Conservation (phyloP, 2,113 vertebrate species). For the Glaucomys volans region DNA sequence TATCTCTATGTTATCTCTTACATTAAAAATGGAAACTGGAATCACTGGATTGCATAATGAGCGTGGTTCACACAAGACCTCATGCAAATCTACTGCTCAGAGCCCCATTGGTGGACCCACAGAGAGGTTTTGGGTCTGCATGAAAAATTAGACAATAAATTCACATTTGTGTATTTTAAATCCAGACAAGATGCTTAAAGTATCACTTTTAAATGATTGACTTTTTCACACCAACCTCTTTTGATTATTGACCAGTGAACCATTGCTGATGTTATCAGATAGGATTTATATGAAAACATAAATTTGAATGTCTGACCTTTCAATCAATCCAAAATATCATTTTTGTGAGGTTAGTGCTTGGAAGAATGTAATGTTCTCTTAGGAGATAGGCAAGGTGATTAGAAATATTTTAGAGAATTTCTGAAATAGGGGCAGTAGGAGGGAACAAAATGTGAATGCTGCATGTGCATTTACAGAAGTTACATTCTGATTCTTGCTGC, state of each 20-base stretch:
- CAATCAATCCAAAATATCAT: background rate
- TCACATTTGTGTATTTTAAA: background rate
- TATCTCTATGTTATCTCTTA: background rate
- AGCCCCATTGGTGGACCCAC: background rate
- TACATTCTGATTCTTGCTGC: background rate
- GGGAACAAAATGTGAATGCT: background rate
- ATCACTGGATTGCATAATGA: background rate
- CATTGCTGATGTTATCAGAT: background rate
- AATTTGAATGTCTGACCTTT: background rate
- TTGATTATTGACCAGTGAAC: background rate
- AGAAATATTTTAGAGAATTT: background rate
- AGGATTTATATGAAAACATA: conserved; percentile 4
- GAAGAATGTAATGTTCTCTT: background rate
- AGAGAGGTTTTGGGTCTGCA: background rate
- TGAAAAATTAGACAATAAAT: background rate
- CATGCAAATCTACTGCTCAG: background rate
- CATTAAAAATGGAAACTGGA: background rate
- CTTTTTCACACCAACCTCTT: background rate
- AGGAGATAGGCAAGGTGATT: background rate
- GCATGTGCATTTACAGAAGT: background rate
- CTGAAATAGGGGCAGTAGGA: background rate
- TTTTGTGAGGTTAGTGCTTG: conserved; percentile 21
- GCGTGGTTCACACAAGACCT: background rate
- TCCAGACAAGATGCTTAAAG: background rate
- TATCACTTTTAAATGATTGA: background rate